Conservation (phyloP, 2,113 vertebrate species). For the Sardina pilchardus region DNA sequence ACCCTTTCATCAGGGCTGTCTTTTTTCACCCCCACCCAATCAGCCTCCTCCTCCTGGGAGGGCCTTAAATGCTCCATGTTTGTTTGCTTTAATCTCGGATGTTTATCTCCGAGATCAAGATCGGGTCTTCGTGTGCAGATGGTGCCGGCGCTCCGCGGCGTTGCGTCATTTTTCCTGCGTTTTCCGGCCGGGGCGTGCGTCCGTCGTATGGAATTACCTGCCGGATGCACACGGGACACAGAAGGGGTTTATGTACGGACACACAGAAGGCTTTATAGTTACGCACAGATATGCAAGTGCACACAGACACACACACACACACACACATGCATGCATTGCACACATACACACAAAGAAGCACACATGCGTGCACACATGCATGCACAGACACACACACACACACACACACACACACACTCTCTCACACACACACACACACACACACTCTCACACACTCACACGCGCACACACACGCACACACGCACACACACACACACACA, state of each 20-base stretch:
- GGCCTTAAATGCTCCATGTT: background rate
- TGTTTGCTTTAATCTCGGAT: slow-evolving; percentile 10
- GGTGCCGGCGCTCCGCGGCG: background rate
- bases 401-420: slow-evolving; percentile 24
- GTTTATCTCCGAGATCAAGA: slow-evolving; percentile 6
- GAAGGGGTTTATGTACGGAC: slow-evolving; percentile 7
- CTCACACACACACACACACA: slow-evolving; percentile 26
- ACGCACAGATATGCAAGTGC: slow-evolving; percentile 26
- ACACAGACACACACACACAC: slow-evolving; percentile 27
- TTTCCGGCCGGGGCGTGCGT: background rate
- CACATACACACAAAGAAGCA: slow-evolving; percentile 34
- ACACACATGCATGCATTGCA: slow-evolving; percentile 19
- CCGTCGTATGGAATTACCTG: background rate
- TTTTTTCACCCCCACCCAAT: background rate
- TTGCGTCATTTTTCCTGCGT: background rate
- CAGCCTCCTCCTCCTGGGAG: background rate
- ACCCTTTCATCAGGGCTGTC: background rate
- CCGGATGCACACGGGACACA: background rate
- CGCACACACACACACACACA: slow-evolving; percentile 18
- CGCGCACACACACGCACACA: background rate
- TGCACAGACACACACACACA: slow-evolving; percentile 40
- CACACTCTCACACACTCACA: slow-evolving; percentile 12
- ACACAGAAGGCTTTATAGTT: slow-evolving; percentile 24
- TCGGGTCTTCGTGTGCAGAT: background rate
- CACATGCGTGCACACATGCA: slow-evolving; percentile 44